Percentiles rank a stretch among this genome's conserved stretches.
These are phyloP conservation scores for Cataglyphis altisquamis DNA, from an alignment of 2,888 invertebrate genomes.

Conservation along the genomic window DNA sequence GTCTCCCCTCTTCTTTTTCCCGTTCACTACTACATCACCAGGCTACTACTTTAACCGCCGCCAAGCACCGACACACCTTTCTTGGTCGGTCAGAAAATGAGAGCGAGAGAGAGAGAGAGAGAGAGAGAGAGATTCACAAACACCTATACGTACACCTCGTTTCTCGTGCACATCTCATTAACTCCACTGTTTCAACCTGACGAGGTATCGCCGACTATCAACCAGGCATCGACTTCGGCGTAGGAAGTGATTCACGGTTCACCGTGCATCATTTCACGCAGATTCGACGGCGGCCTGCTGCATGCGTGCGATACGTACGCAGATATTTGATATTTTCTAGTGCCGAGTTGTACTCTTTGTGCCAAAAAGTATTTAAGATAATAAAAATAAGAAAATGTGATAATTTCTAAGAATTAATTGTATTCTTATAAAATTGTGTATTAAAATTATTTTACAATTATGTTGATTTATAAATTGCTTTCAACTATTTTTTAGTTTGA, in stretches of 20 bases:
- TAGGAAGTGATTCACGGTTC: constrained; percentile 76
- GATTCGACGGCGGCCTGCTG: constrained; percentile 54
- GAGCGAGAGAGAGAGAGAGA: constrained; percentile 22
- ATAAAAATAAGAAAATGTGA: background rate
- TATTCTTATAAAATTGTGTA: constrained; percentile 14
- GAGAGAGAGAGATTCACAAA: constrained; percentile 54
- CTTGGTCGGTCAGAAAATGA: constrained; percentile 6
- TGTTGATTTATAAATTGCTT: background rate
- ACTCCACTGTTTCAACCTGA: constrained; percentile 73
- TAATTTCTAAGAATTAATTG: constrained; percentile 59
- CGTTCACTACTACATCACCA: constrained; percentile 31
- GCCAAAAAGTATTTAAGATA: constrained; percentile 27
- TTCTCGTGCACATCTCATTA: constrained; percentile 77
- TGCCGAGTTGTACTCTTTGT: constrained; percentile 15
- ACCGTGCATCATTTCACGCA: constrained; percentile 76
- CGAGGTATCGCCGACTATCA: constrained; percentile 73
- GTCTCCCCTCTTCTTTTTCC: constrained; percentile 14
- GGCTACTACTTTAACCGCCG: constrained; percentile 43
- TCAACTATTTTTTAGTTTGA: background rate
- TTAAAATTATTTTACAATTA: background rate
- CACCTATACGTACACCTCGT: constrained; percentile 55
- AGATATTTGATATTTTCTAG: constrained; percentile 64
- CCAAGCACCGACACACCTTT: constrained; percentile 41
- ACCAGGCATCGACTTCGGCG: constrained; percentile 74
- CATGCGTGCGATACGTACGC: constrained; percentile 61